Conservation (phyloP, 2,113 vertebrate species). For the Riparia riparia region DNA sequence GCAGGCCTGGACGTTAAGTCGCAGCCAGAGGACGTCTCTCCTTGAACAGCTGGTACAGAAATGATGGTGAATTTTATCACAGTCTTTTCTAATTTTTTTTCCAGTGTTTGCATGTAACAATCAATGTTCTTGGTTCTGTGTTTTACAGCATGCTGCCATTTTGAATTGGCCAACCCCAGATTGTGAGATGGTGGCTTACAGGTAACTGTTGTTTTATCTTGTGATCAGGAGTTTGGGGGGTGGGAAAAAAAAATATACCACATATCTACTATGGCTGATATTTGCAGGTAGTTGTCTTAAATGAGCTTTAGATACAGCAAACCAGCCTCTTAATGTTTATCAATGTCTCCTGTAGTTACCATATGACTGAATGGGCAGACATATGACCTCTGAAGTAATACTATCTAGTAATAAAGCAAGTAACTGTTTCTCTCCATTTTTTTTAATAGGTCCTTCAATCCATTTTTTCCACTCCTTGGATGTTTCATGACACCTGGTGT, state of each 20-base stretch:
- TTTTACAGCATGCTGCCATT: constrained; percentile 90
- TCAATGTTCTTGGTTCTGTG: constrained; percentile 53
- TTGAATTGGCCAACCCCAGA: constrained; percentile 96
- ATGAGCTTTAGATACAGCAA: neutral
- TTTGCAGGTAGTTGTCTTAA: neutral
- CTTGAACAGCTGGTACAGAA: constrained; percentile 91
- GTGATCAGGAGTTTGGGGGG: neutral
- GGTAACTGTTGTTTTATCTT: constrained; percentile 75
- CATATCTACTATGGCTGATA: neutral
- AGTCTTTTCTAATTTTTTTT: neutral
- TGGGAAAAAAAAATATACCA: too few species aligned
- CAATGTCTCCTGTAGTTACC: neutral
- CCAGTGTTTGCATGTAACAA: neutral
- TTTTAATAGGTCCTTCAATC: constrained; percentile 91
- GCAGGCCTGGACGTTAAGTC: constrained; percentile 89
- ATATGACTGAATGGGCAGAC: neutral
- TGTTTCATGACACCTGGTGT: constrained; percentile 96
- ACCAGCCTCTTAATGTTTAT: neutral
- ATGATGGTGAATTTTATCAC: constrained; percentile 28
- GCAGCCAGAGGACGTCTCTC: constrained; percentile 84
- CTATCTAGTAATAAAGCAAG: neutral
- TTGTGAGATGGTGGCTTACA: constrained; percentile 99
- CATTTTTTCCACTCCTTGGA: constrained; percentile 95
- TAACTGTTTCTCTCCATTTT: neutral
- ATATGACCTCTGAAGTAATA: neutral